Conservation (phyloP, 2,113 vertebrate species). For the Coreoperca whiteheadi region DNA sequence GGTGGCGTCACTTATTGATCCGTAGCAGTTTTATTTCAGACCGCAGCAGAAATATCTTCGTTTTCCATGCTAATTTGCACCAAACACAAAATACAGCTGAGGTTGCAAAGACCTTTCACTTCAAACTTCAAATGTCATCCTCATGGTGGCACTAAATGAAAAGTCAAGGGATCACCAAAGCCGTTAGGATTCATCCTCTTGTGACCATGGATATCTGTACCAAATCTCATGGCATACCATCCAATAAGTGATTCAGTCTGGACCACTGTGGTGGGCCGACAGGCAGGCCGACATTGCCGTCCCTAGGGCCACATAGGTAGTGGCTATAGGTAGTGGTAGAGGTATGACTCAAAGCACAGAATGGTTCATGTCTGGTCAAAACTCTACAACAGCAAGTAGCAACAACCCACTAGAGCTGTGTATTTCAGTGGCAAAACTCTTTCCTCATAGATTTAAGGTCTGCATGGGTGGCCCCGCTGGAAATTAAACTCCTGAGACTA, state of each 20-base stretch:
- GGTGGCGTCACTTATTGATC: too few relatives aligned
- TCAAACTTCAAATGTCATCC: not conserved
- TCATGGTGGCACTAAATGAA: not conserved
- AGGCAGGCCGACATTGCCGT: not conserved
- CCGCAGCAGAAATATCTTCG: too few relatives aligned
- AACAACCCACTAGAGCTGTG: not conserved
- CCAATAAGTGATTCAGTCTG: not conserved
- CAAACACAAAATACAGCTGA: too few relatives aligned
- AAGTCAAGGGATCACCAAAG: not conserved
- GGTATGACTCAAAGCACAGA: not conserved
- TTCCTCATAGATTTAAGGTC: conserved; percentile 54
- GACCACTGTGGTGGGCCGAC: not conserved
- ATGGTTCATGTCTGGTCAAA: conserved; percentile 10
- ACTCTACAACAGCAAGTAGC: not conserved
- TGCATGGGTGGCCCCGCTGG: conserved; percentile 68
- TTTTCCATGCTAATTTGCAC: too few relatives aligned
- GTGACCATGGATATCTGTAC: not conserved
- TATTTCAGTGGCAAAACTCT: conserved; percentile 27
- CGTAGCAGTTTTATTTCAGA: too few relatives aligned
- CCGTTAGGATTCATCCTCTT: not conserved
- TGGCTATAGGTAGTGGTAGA: too few relatives aligned
- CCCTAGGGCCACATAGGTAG: not conserved
- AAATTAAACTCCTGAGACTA: conserved; percentile 43
- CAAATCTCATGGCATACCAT: not conserved
- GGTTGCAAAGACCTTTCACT: not conserved